Conservation (phyloP, 2,113 vertebrate genomes). For the Tragelaphus imberbis region DNA sequence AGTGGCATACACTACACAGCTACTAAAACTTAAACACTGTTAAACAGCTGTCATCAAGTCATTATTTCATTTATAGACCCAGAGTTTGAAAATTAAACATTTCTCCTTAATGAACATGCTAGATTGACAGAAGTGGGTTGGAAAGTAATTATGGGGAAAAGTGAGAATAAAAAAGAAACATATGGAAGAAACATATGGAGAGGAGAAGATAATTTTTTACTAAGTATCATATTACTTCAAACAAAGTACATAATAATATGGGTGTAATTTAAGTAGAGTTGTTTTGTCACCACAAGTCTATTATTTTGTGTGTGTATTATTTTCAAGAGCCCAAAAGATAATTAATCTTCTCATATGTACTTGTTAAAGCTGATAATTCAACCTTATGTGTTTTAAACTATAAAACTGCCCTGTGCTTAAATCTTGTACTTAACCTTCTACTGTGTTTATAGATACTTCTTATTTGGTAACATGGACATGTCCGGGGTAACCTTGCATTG, state of each 20-base stretch:
- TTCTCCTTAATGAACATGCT: slow-evolving; percentile 12
- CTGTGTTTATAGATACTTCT: slow-evolving; percentile 12
- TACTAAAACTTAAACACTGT: slow-evolving; percentile 10
- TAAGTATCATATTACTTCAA: slow-evolving; percentile 61
- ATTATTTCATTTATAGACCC: neutral
- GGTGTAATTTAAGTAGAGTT: slow-evolving; percentile 66
- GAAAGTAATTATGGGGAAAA: slow-evolving; percentile 24
- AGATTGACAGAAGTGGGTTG: slow-evolving; percentile 65
- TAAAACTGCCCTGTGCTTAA: neutral
- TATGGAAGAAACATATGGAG: slow-evolving; percentile 75
- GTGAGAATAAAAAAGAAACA: slow-evolving; percentile 62
- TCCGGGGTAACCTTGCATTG: neutral
- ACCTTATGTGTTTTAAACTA: slow-evolving; percentile 14
- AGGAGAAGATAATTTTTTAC: slow-evolving; percentile 56
- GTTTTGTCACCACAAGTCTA: neutral
- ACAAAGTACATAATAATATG: neutral
- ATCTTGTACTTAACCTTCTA: neutral
- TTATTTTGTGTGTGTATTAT: neutral
- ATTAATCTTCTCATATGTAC: neutral
- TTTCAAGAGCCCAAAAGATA: slow-evolving; percentile 2
- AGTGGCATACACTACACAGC: neutral
- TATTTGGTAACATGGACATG: neutral
- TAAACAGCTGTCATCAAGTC: neutral
- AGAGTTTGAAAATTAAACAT: neutral
- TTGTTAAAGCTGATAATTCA: neutral